Conservation (phyloP, 2,113 vertebrate genomes). For the Coptodon rendalli region DNA sequence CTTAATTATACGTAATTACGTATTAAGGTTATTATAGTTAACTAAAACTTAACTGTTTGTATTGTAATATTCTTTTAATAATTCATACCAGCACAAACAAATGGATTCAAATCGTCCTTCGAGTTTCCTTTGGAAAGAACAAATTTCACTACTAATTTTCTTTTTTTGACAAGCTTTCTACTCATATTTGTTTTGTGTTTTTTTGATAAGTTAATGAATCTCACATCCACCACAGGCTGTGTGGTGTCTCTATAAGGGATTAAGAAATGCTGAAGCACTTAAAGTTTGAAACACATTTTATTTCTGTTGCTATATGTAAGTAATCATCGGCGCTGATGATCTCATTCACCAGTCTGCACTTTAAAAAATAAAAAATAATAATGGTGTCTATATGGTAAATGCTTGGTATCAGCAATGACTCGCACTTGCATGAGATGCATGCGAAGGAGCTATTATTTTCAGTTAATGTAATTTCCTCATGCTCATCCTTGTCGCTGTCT, state of each 20-base stretch:
- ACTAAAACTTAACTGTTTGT: not conserved
- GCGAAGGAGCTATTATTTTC: not conserved
- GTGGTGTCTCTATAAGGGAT: not conserved
- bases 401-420: not conserved
- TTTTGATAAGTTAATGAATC: not conserved
- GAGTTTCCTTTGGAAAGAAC: not conserved
- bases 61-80: not conserved
- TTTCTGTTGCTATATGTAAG: not conserved
- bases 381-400: not conserved
- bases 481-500: constrained; percentile 47
- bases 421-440: not conserved
- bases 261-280: not conserved
- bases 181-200: not conserved
- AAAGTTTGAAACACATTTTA: not conserved
- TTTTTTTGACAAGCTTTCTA: not conserved
- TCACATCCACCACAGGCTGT: not conserved
- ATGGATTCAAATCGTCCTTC: not conserved
- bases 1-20: not conserved
- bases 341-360: not conserved
- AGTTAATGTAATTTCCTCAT: constrained; percentile 42
- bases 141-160: not conserved
- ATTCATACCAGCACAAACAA: not conserved
- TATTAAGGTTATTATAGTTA: not conserved
- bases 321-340: not conserved
- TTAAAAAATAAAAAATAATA: not conserved